Conservation (phyloP, 2,113 vertebrate species). For the Megaptera novaeangliae region DNA sequence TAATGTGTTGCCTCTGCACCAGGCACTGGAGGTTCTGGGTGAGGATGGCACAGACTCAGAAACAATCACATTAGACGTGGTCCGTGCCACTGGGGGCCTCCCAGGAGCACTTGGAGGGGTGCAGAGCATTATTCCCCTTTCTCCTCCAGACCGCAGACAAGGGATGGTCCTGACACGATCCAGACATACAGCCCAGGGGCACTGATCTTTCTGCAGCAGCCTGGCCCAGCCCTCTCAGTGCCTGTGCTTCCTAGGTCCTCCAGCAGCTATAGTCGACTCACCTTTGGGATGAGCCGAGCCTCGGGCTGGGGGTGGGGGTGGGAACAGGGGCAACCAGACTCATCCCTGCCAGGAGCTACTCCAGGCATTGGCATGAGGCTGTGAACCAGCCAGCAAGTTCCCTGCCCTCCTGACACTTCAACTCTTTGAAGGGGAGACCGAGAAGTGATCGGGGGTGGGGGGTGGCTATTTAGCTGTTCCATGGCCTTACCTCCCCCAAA, state of each 20-base stretch:
- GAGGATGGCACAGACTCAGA: background rate
- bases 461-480: background rate
- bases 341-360: background rate
- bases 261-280: rapidly evolving
- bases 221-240: background rate
- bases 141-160: background rate
- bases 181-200: background rate
- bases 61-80: rapidly evolving
- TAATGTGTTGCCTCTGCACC: rapidly evolving
- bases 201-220: background rate
- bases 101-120: background rate
- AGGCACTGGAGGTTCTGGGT: background rate
- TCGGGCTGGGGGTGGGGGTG: background rate
- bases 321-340: rapidly evolving
- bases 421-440: rapidly evolving
- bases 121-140: background rate
- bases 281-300: rapidly evolving
- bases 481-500: too few relatives aligned
- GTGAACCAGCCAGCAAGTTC: background rate
- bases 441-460: background rate
- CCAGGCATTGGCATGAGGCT: background rate
- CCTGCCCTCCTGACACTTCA: background rate
- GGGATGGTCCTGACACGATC: background rate
- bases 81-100: rapidly evolving
- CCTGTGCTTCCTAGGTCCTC: background rate